Base-by-base conservation (phyloP, 1,140 invertebrate species). In the Whitmania pigra region DNA sequence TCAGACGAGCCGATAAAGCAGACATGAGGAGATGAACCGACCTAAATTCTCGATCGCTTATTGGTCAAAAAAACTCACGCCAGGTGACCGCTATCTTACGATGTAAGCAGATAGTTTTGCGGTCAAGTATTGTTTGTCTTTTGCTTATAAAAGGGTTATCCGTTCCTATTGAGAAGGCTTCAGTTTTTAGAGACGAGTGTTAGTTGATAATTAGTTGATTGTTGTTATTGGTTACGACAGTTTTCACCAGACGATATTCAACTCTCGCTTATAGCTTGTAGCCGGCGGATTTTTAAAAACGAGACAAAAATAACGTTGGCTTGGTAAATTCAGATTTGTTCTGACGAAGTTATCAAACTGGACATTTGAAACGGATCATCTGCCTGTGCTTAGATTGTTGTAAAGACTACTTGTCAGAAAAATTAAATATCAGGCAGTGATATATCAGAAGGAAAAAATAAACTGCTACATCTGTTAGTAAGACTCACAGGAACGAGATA, bases 61-160 rank as follows among this genome's bases (percentile, higher is more conserved):
- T 63, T 63, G 57, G 57, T 63, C 57, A 18, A 63, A 63, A 63
- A 63, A 63, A 25, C 57, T 63, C 57, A 63, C 57, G 57, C 57
- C 57, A 63, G 57, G 29, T 63, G 57, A 63, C 57, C 29, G 57
- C 22, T 25, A 63, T 63, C 57, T 63, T 63, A 63, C 57, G 57
- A 63, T 63, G 29, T 25, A 4, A 63, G 22, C 29, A 63, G 57
- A 7, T 63, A 31, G 57, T 13, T 63, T 63, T 63, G 29, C 29
- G 29, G 22, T 63, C 22, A 63, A 63, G 18, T 63, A 63, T 18
- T 63, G 4, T 63, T 25, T 63, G 9, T 63, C 22, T 63, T 25
- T 25, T 15, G 29, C 6, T n/a, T 25, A 25, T 25, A 63, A 25
- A 63, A 63, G 29, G 22, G 29, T 11, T 2, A 63, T 7, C 22